phyloP scores from a whole-genome alignment of 2,797 vertebrate genomes.

The Enteromius thamalakanensis region DNA sequence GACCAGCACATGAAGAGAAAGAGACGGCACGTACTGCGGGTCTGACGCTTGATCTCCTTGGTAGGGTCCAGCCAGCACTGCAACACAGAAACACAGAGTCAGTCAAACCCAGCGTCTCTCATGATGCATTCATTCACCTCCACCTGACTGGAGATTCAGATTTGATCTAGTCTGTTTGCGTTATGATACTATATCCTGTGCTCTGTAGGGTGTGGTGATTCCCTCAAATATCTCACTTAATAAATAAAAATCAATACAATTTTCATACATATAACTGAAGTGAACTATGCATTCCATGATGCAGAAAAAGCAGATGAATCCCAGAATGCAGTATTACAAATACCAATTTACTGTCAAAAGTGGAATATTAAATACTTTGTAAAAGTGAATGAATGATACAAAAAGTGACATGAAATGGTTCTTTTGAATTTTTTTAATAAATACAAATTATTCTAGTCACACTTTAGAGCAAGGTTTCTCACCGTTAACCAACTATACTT shows the following conservation, averaged over 20 bases:
- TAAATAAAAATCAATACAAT: neutral
- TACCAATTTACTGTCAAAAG: neutral
- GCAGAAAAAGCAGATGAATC: neutral
- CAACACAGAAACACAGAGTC: slow-evolving; percentile 30
- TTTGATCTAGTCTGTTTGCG: neutral
- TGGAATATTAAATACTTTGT: neutral
- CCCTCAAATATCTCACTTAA: neutral
- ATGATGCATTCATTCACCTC: neutral
- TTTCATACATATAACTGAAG: neutral
- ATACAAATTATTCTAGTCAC: neutral
- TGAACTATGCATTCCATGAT: neutral
- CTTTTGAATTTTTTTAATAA: neutral
- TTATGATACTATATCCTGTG: neutral
- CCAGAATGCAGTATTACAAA: neutral
- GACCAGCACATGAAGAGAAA: neutral
- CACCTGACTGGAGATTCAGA: neutral
- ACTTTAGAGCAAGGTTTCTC: too few relatives aligned
- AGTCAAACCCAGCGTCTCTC: too few relatives aligned
- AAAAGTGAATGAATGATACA: too few relatives aligned
- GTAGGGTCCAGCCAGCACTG: slow-evolving; percentile 94
- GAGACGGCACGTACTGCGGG: slow-evolving; percentile 87
- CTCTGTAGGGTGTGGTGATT: neutral
- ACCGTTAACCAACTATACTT: too few relatives aligned
- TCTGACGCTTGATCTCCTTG: slow-evolving; percentile 95
- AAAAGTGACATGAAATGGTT: too few relatives aligned